Conservation (phyloP, 2,797 vertebrate species). For the Paedocypris micromegethes region DNA sequence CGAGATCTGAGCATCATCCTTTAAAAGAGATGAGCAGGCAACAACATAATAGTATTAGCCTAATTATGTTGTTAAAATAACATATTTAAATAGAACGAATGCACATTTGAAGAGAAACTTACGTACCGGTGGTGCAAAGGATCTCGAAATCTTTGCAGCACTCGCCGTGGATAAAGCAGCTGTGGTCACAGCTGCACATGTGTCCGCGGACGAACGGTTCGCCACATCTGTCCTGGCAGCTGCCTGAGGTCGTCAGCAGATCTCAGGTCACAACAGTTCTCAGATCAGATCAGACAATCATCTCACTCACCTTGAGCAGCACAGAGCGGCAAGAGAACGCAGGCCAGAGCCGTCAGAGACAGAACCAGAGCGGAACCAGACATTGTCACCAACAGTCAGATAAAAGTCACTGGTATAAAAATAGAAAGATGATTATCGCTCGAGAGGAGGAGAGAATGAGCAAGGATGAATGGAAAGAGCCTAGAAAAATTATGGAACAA, state of each 20-base stretch:
- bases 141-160: conserved; percentile 84
- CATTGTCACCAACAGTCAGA: conserved; percentile 32
- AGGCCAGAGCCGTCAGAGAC: conserved; percentile 31
- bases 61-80: too few species aligned
- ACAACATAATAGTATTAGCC: too few species aligned
- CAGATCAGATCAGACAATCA: neutral
- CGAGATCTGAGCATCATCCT: too few species aligned
- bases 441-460: too few species aligned
- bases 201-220: conserved; percentile 75
- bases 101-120: neutral
- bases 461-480: too few species aligned
- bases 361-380: conserved; percentile 24
- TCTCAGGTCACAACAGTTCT: neutral
- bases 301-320: conserved; percentile 45
- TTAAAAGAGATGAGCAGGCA: too few species aligned
- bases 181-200: conserved; percentile 80
- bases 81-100: too few species aligned
- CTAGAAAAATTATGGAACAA: too few species aligned
- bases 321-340: conserved; percentile 35
- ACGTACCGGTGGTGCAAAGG: conserved; percentile 73
- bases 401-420: neutral
- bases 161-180: conserved; percentile 76
- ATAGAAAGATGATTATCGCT: neutral
- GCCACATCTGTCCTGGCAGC: conserved; percentile 84
- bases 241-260: conserved; percentile 53